Base-by-base conservation (phyloP, 1,140 invertebrate species). In the Drosophila rufa region DNA sequence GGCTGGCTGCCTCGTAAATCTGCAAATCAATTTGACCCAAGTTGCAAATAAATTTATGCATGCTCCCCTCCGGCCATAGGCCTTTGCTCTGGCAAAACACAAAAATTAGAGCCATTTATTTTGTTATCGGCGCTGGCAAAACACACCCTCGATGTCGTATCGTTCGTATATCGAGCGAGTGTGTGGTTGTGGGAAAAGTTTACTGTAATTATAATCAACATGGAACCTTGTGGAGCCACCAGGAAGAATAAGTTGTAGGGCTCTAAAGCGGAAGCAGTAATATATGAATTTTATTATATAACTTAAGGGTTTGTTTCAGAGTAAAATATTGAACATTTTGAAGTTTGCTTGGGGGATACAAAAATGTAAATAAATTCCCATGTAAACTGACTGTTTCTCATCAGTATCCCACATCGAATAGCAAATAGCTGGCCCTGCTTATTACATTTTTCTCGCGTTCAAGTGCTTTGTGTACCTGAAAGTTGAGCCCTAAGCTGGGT, bases 1-100 rank as follows among this genome's bases (percentile, higher is more conserved):
- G 5, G n/a, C 48, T 33, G 7, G 36, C 22, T n/a, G 22, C 11
- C 53, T 60, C 66, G 48, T 71, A 71, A 80, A 76, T 81, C 69
- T 42, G 40, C 61, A 82, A 82, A 82, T 82, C 79, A 82, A 82
- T 82, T 82, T 82, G 27, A 74, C 62, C 80, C 79, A 82, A 82
- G 80, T 82, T 78, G 62, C 62, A 74, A 55, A 74, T 82, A 74
- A 81, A 82, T 78, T 76, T 55, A n/a, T 17, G 17, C 42, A 15
- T 17, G 9, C 19, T 15, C 19, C 60, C 55, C 17, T n/a, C 22
- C 8, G 40, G 50, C 53, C 15, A 15, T 9, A 25, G 25, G 42
- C 30, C 38, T 14, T 50, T 30, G 1, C n/a, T 27, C 6, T 30
- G 30, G 33, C 33, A 33, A 33, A 33, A 33, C 6, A 43, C 14